phyloP scores from a whole-genome alignment of 1,140 invertebrate genomes.

The Pseudomyrmex cubaensis region DNA sequence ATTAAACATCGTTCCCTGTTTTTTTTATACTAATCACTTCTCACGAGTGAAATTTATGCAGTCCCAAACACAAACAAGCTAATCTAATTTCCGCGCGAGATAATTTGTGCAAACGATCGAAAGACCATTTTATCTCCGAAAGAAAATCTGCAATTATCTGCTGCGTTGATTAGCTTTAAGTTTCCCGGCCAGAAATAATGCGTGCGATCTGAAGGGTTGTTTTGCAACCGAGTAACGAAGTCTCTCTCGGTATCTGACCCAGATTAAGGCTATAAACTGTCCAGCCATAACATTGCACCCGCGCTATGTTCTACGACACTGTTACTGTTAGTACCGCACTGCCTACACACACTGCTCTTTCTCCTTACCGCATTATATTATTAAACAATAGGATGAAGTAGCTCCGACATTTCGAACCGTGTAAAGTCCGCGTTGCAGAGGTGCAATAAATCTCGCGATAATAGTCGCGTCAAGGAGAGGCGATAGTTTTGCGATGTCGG shows the following conservation, averaged over 20 bases:
- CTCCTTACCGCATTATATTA: not conserved
- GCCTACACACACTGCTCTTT: constrained; percentile 15
- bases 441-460: constrained; percentile 19
- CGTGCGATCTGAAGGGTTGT: constrained; percentile 14
- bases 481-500: too few relatives aligned
- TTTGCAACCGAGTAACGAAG: constrained; percentile 52
- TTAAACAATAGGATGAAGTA: constrained; percentile 32
- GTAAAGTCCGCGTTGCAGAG: not conserved
- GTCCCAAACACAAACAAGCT: not conserved
- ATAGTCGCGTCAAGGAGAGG: constrained; percentile 31
- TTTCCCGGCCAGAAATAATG: constrained; percentile 1
- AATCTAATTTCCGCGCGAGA: not conserved
- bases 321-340: constrained; percentile 18
- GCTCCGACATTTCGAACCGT: not conserved
- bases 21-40: too few relatives aligned
- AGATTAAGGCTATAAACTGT: constrained; percentile 70
- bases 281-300: constrained; percentile 68
- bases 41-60: not conserved
- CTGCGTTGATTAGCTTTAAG: constrained; percentile 17
- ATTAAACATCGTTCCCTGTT: too few relatives aligned
- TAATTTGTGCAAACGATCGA: not conserved
- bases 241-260: constrained; percentile 72
- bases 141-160: constrained; percentile 21
- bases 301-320: constrained; percentile 30
- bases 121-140: not conserved